Percentiles rank a stretch among this genome's conserved stretches.
These are phyloP conservation scores for Paramuricea clavata DNA, from an alignment of 92 coral and sea anemone species.

Conservation along the genomic window DNA sequence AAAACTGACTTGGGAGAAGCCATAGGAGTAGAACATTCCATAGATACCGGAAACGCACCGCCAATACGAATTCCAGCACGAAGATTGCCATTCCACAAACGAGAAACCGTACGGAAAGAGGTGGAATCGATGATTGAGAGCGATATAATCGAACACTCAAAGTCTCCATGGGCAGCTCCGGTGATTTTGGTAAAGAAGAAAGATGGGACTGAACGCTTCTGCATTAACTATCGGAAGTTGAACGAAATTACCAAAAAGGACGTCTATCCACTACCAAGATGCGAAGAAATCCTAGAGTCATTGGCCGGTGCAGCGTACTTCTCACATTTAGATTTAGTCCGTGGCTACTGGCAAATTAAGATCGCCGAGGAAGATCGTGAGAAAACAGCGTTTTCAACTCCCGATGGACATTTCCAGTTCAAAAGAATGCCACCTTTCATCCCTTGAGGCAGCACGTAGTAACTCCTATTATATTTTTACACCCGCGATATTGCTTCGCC, in stretches of 20 bases:
- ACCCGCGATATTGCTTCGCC: too few relatives aligned
- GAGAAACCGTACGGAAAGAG: constrained; percentile 31
- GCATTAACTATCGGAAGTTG: constrained; percentile 31
- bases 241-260: constrained; percentile 31
- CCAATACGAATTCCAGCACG: constrained; percentile 33
- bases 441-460: too few relatives aligned
- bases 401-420: constrained; percentile 37
- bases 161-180: constrained; percentile 41
- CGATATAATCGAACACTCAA: constrained; percentile 37
- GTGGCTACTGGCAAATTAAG: constrained; percentile 42
- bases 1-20: constrained; percentile 47
- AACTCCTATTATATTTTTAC: too few relatives aligned
- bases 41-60: constrained; percentile 18
- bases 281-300: constrained; percentile 36
- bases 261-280: constrained; percentile 32
- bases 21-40: neutral
- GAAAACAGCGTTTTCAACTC: constrained; percentile 23
- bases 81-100: constrained; percentile 30
- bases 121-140: constrained; percentile 9
- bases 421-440: constrained; percentile 37
- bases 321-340: neutral
- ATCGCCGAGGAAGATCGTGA: constrained; percentile 23
- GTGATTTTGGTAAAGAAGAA: constrained; percentile 47
- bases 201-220: constrained; percentile 30
- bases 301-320: neutral